Evolutionary conservation across 2,797 vertebrate genomes (phyloP), one percentile per base, ranked within the genome.

Genomic region (Gobio occitaniae): DNA sequence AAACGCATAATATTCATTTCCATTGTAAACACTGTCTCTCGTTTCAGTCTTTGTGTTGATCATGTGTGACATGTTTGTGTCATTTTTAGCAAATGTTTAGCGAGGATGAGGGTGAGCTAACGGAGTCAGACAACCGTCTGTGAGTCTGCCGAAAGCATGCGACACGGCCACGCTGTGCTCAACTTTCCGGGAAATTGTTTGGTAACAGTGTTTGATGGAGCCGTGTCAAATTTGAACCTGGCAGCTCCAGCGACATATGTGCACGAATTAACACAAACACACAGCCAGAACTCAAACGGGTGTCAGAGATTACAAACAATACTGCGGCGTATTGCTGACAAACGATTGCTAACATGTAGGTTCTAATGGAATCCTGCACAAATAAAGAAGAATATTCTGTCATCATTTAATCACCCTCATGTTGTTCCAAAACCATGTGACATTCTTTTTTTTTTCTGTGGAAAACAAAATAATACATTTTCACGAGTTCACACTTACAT

Each of bases 161-260:
- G 52, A 52, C 70, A 66, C 21, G 17, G 65, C 50, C 41, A n/a
- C 32, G 50, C 82, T 85, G 78, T 72, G 86, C 72, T 85, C 78
- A 84, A 84, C 75, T 86, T 71, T 78, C 78, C n/a, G 41, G 70
- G 82, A 86, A 86, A 88, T 83, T 65, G 82, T 88, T 87, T 85
- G 65, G 80, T 85, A 85, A 83, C 79, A 82, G 38, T 80, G 82
- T 86, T 82, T 85, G 85, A 86, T 85, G 83, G 83, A 88, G 83
- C 66, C 41, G 25, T 83, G 71, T 84, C 71, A 85, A 74, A 88
- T 79, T 50, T 81, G 52, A 85, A 88, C 71, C 84, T 86, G 89
- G 80, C 89, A 89, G 83, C 70, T 85, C 50, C 38, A 36, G 65
- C 61, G 59, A 72, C 86, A 89, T 89, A 78, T 88, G 86, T 76